These are phyloP conservation scores for Apostichopus leukothele DNA, from an alignment of 53 echinoderm and acorn worm genomes.

Conservation along the genomic window DNA sequence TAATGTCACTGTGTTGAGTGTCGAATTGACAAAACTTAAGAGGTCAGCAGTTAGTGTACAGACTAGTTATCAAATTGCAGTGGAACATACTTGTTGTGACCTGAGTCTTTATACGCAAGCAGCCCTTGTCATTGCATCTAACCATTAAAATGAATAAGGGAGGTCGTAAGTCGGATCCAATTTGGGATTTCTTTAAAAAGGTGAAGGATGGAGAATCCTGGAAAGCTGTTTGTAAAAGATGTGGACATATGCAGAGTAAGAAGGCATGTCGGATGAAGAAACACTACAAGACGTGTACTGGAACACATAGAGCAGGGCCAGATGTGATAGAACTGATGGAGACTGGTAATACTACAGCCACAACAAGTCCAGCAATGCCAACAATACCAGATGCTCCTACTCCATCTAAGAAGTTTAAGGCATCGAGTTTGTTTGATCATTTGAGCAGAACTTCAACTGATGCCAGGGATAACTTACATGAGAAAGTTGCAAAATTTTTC, in stretches of 20 bases:
- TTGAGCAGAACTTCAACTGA: too few relatives aligned
- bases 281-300: conserved; percentile 24
- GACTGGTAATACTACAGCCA: conserved; percentile 21
- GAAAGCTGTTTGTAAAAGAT: conserved; percentile 25
- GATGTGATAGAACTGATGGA: conserved; percentile 12
- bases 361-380: conserved; percentile 5
- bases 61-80: too few relatives aligned
- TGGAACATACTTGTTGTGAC: too few relatives aligned
- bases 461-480: not conserved
- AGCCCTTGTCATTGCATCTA: too few relatives aligned
- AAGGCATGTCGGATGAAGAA: conserved; percentile 22
- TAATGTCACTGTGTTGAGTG: too few relatives aligned
- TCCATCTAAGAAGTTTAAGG: too few relatives aligned
- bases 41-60: too few relatives aligned
- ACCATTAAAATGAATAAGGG: too few relatives aligned
- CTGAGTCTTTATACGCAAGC: too few relatives aligned
- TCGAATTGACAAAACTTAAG: too few relatives aligned
- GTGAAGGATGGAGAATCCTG: conserved; percentile 23
- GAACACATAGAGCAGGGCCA: not conserved
- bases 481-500: conserved; percentile 30
- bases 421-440: too few relatives aligned
- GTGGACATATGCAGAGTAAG: not conserved
- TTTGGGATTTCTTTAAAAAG: conserved; percentile 1
- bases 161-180: not conserved
- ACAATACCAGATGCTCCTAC: not conserved